Conservation (phyloP, 2,888 invertebrate genomes). For the Phasia obesa region DNA sequence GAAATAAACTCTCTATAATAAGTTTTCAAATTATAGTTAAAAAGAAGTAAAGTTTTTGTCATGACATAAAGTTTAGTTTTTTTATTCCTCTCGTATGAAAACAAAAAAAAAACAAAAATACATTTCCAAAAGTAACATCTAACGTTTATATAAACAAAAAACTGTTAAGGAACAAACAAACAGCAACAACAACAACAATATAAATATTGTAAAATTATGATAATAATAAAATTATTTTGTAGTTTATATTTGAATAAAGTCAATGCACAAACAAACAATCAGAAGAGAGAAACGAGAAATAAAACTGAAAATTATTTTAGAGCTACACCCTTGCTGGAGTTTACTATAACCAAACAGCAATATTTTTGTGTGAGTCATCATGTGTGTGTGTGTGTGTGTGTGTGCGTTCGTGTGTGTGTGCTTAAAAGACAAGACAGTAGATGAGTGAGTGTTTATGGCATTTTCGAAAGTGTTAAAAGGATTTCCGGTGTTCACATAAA, state of each 20-base stretch:
- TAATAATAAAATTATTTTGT: constrained; percentile 72
- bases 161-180: neutral
- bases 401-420: neutral
- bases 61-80: constrained; percentile 61
- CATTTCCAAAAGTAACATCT: constrained; percentile 45
- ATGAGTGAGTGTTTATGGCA: constrained; percentile 60
- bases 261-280: constrained; percentile 66
- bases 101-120: constrained; percentile 2
- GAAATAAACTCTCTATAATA: constrained; percentile 48
- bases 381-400: constrained; percentile 18
- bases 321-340: constrained; percentile 45
- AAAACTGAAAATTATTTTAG: neutral
- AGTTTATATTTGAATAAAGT: constrained; percentile 64
- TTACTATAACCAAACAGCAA: neutral
- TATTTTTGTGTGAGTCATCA: neutral
- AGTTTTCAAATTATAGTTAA: constrained; percentile 67
- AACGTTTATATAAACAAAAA: constrained; percentile 43
- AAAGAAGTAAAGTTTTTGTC: constrained; percentile 59
- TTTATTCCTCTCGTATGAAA: neutral
- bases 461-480: constrained; percentile 72
- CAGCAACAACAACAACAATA: constrained; percentile 42
- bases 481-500: constrained; percentile 73
- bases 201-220: constrained; percentile 72
- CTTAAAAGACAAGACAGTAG: constrained; percentile 3
- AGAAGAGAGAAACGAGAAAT: too few species aligned